phyloP scores from a whole-genome alignment of 2,797 vertebrate genomes.

The Darevskia mixta region DNA sequence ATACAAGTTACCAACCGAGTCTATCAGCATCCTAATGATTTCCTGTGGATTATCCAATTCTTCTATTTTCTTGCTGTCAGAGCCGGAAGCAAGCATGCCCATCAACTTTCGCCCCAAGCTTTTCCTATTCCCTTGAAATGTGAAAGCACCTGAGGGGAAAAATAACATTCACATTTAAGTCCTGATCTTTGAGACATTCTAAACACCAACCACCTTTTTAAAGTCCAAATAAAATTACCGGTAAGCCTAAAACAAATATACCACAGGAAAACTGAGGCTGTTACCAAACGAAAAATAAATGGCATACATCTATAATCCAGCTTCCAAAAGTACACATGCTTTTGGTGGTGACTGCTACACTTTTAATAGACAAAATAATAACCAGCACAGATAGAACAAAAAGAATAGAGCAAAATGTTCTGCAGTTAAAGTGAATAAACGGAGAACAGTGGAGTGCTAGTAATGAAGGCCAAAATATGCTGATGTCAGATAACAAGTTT shows the following conservation, averaged over 20 bases:
- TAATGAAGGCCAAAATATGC: neutral
- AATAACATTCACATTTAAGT: neutral
- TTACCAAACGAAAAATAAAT: neutral
- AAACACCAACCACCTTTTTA: neutral
- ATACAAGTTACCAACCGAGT: constrained; percentile 81
- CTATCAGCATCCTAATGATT: constrained; percentile 83
- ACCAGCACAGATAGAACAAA: neutral
- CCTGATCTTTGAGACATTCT: neutral
- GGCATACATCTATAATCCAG: neutral
- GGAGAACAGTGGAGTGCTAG: too few species aligned
- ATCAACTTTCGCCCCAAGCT: constrained; percentile 81
- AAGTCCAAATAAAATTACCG: neutral
- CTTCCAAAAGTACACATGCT: neutral
- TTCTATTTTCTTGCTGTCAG: constrained; percentile 72
- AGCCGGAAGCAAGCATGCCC: constrained; percentile 76
- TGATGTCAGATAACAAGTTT: neutral
- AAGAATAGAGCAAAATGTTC: neutral
- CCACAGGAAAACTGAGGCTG: neutral
- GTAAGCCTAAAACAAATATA: neutral
- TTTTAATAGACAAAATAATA: neutral
- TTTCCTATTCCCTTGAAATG: constrained; percentile 52
- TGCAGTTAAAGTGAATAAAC: neutral
- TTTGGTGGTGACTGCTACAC: neutral
- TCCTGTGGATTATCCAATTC: constrained; percentile 79
- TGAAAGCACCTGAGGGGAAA: constrained; percentile 49